A percentile compares a stretch with the other conserved stretches of the same genome.
Evolutionary conservation across 1,140 invertebrate species (phyloP).

Genomic region (Calliopsis andreniformis): DNA sequence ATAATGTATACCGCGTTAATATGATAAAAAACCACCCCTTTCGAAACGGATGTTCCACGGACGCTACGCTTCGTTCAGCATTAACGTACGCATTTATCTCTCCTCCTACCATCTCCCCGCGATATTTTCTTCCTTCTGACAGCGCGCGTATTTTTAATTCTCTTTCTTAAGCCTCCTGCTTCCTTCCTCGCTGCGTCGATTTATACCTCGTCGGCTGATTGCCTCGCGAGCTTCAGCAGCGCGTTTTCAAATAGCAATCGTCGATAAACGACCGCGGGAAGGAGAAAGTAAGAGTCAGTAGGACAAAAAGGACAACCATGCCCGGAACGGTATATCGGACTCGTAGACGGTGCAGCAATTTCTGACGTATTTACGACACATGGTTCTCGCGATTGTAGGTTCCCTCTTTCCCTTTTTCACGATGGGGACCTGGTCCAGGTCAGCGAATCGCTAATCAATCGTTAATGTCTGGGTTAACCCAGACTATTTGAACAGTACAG

Average conservation of each 20-base stretch:
- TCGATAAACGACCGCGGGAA: slow-evolving; percentile 24
- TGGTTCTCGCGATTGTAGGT: slow-evolving; percentile 33
- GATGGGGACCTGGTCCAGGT: slow-evolving; percentile 33
- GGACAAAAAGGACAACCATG: slow-evolving; percentile 37
- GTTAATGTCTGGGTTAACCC: no score
- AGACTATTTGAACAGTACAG: slow-evolving; percentile 51
- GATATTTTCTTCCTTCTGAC: not conserved
- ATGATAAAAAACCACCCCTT: slow-evolving; percentile 61
- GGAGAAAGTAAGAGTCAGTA: slow-evolving; percentile 36
- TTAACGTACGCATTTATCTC: slow-evolving; percentile 51
- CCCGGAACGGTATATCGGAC: slow-evolving; percentile 14
- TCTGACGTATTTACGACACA: slow-evolving; percentile 54
- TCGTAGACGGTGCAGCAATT: slow-evolving; percentile 32
- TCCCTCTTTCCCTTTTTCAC: slow-evolving; percentile 23
- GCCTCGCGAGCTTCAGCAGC: slow-evolving; percentile 43
- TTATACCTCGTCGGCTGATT: slow-evolving; percentile 36
- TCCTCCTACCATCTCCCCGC: not conserved
- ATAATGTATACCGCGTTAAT: not conserved
- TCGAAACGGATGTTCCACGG: slow-evolving; percentile 51
- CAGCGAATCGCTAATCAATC: slow-evolving; percentile 68
- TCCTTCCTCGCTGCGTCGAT: not conserved
- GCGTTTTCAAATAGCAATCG: slow-evolving; percentile 41
- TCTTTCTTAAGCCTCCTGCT: not conserved
- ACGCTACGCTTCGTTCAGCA: slow-evolving; percentile 49
- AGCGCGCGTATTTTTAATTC: slow-evolving; percentile 1